A percentile compares a stretch with the other conserved stretches of the same genome.
phyloP scores from a whole-genome alignment of 1,140 invertebrate species.

The Macrosteles quadrilineatus region DNA sequence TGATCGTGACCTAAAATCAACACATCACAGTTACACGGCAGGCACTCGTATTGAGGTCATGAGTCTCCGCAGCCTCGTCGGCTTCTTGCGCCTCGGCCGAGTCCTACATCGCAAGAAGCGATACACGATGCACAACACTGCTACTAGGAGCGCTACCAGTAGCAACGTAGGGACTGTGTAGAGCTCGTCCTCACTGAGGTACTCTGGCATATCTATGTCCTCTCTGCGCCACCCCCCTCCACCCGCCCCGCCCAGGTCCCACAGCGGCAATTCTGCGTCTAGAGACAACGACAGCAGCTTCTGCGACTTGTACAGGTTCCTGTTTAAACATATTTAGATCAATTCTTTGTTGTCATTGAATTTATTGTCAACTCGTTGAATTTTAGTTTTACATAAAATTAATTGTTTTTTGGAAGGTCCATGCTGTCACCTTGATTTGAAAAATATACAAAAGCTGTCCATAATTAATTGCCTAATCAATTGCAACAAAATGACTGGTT shows the following conservation, averaged over 20 bases:
- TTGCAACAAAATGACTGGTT: too few species aligned
- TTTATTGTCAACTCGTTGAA: too few species aligned
- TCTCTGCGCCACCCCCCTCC: conserved; percentile 30
- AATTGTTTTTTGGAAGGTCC: too few species aligned
- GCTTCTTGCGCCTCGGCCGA: conserved; percentile 39
- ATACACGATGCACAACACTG: conserved; percentile 34
- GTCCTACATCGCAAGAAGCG: conserved; percentile 39
- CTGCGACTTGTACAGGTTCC: conserved; percentile 72
- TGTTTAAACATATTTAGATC: conserved; percentile 50
- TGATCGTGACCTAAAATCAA: too few species aligned
- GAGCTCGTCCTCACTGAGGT: conserved; percentile 36
- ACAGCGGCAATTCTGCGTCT: conserved; percentile 50
- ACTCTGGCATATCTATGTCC: conserved; percentile 28
- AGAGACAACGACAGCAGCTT: conserved; percentile 64
- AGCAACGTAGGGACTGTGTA: conserved; percentile 27
- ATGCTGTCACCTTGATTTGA: too few species aligned
- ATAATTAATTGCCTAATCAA: too few species aligned
- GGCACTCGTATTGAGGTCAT: conserved; percentile 36
- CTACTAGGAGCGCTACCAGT: conserved; percentile 35
- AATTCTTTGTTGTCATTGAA: too few species aligned
- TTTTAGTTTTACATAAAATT: too few species aligned
- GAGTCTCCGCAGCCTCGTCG: conserved; percentile 33
- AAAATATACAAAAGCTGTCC: too few species aligned
- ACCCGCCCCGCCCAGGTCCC: conserved; percentile 32
- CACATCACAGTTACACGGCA: conserved; percentile 28